These are phyloP conservation scores for Verasper variegatus DNA, from an alignment of 2,113 vertebrate species.

Conservation along the genomic window DNA sequence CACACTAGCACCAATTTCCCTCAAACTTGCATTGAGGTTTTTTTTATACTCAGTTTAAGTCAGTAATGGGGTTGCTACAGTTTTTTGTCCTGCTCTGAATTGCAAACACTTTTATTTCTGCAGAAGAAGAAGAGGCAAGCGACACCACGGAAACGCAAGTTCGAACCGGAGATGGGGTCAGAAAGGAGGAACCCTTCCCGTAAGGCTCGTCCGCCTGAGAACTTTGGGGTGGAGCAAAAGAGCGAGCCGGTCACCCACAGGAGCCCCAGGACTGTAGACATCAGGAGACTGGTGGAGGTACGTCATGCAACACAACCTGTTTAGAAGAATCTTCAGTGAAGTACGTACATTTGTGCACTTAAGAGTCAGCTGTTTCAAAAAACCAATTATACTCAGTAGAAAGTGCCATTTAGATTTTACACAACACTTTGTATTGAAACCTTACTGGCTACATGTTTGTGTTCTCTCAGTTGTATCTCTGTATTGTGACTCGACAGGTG, in stretches of 20 bases:
- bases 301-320: neutral
- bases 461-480: neutral
- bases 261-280: slow-evolving; percentile 76
- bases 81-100: neutral
- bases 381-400: neutral
- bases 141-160: slow-evolving; percentile 76
- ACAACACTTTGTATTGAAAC: neutral
- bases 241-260: slow-evolving; percentile 42
- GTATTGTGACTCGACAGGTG: slow-evolving; percentile 64
- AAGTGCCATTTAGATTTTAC: neutral
- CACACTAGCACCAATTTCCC: neutral
- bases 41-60: neutral
- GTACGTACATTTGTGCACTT: neutral
- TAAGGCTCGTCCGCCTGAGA: slow-evolving; percentile 92
- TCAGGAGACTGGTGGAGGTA: slow-evolving; percentile 86
- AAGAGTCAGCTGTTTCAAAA: no score
- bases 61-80: neutral
- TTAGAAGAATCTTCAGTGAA: neutral
- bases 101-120: neutral
- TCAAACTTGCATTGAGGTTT: neutral
- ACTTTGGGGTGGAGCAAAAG: slow-evolving; percentile 91
- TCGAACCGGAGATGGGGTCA: slow-evolving; percentile 81
- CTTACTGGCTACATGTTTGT: neutral
- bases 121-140: slow-evolving; percentile 86
- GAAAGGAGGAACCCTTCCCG: slow-evolving; percentile 91